Conservation (phyloP, 1,140 invertebrate genomes). For the Hormaphis cornu region DNA sequence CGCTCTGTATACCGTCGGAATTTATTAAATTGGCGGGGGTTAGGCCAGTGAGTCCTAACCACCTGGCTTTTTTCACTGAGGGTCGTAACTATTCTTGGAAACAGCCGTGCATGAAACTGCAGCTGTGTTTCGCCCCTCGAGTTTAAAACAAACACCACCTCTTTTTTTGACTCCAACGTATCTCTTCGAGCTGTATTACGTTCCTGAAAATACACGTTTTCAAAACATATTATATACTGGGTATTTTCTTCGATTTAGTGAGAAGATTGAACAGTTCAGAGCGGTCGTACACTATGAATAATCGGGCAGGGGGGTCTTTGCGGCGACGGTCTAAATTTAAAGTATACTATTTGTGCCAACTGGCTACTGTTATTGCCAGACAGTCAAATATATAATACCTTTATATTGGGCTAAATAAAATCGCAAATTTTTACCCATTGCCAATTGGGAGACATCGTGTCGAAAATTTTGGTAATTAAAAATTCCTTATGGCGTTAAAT, state of each 20-base stretch:
- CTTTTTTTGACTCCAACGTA: background rate
- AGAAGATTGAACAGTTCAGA: background rate
- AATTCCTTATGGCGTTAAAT: background rate
- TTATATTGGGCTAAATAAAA: conserved; percentile 25
- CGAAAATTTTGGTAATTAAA: background rate
- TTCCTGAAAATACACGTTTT: background rate
- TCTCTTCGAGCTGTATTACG: background rate
- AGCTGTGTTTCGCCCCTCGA: conserved; percentile 19
- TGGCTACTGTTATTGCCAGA: conserved; percentile 27
- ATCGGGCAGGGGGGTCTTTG: background rate
- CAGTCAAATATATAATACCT: conserved; percentile 22
- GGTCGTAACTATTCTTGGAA: conserved; percentile 15
- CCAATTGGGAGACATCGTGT: background rate
- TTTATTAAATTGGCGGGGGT: background rate
- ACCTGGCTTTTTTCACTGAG: conserved; percentile 19
- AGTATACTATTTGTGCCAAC: conserved; percentile 17
- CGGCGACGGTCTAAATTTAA: conserved; percentile 13
- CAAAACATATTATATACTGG: background rate
- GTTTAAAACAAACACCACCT: conserved; percentile 1
- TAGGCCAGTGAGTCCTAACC: background rate
- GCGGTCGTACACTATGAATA: background rate
- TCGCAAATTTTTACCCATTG: background rate
- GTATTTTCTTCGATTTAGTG: background rate
- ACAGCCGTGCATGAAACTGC: conserved; percentile 1
- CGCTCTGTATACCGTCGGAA: conserved; percentile 2